phyloP scores from a whole-genome alignment of 2,888 invertebrate genomes.

The Drosophila glabriapex region DNA sequence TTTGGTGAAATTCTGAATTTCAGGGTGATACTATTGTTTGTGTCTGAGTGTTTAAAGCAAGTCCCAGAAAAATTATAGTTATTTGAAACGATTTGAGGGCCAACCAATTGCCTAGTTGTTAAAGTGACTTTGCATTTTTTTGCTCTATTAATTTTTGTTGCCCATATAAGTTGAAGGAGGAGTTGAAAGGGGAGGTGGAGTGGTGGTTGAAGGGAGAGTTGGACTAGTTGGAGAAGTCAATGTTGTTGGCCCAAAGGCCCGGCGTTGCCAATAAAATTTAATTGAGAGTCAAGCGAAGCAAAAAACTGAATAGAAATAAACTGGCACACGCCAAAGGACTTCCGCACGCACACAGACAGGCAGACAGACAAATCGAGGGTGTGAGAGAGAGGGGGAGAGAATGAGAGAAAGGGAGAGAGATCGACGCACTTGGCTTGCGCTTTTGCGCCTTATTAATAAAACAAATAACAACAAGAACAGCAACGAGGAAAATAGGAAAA shows the following conservation, averaged over 20 bases:
- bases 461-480: constrained; percentile 62
- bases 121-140: constrained; percentile 73
- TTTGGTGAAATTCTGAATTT: not conserved
- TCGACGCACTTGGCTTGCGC: constrained; percentile 34
- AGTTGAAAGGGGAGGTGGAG: not conserved
- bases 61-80: not conserved
- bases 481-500: not conserved
- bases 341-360: constrained; percentile 62
- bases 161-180: constrained; percentile 26
- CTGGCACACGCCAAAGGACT: constrained; percentile 65
- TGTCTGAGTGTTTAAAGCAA: not conserved
- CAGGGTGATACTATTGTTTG: not conserved
- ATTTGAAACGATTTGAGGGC: constrained; percentile 4
- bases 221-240: constrained; percentile 7
- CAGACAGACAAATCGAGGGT: not conserved
- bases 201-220: not conserved
- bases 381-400: not conserved
- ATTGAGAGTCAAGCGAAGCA: constrained; percentile 63
- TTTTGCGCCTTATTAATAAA: constrained; percentile 73
- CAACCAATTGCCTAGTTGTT: constrained; percentile 23
- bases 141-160: constrained; percentile 75
- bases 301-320: constrained; percentile 66
- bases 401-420: constrained; percentile 5
- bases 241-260: constrained; percentile 47
- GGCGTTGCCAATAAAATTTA: constrained; percentile 68